These are phyloP conservation scores for Drosophila seguyi DNA, from an alignment of 1,140 invertebrate genomes.

Conservation along the genomic window DNA sequence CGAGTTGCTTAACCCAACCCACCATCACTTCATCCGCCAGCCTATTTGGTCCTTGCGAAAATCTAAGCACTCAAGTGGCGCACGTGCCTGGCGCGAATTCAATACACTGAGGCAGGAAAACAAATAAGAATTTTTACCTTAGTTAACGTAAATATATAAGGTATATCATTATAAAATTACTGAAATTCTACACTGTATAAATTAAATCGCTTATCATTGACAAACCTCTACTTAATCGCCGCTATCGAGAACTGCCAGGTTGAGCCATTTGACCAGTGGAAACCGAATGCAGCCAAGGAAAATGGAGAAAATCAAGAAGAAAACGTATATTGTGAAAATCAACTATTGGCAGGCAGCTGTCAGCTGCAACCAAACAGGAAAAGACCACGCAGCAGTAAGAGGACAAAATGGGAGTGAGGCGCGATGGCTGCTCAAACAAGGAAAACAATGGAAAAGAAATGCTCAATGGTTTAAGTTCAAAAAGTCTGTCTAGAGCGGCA, in stretches of 20 bases:
- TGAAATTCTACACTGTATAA: neutral
- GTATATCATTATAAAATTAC: neutral
- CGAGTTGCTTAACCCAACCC: conserved; percentile 53
- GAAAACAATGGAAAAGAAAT: conserved; percentile 67
- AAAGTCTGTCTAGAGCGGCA: conserved; percentile 50
- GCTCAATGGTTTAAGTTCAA: conserved; percentile 34
- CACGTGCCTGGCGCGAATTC: conserved; percentile 75
- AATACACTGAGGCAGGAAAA: conserved; percentile 57
- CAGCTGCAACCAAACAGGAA: conserved; percentile 62
- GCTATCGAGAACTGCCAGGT: conserved; percentile 3
- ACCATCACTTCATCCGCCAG: conserved; percentile 35
- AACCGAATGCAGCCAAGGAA: conserved; percentile 53
- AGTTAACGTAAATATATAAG: neutral
- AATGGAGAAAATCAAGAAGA: conserved; percentile 73
- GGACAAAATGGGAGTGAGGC: conserved; percentile 17
- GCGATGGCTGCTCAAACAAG: conserved; percentile 60
- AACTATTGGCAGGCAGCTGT: conserved; percentile 82
- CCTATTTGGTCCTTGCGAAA: conserved; percentile 47
- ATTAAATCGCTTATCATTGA: no score
- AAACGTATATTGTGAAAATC: conserved; percentile 78
- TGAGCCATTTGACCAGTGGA: conserved; percentile 25
- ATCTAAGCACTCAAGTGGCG: conserved; percentile 72
- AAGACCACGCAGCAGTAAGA: conserved; percentile 19
- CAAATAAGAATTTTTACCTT: conserved; percentile 35
- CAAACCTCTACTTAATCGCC: conserved; percentile 14